Evolutionary conservation across 2,888 invertebrate genomes (phyloP), one percentile per base, ranked within the genome.

Genomic region (Pristionchus japonicus): DNA sequence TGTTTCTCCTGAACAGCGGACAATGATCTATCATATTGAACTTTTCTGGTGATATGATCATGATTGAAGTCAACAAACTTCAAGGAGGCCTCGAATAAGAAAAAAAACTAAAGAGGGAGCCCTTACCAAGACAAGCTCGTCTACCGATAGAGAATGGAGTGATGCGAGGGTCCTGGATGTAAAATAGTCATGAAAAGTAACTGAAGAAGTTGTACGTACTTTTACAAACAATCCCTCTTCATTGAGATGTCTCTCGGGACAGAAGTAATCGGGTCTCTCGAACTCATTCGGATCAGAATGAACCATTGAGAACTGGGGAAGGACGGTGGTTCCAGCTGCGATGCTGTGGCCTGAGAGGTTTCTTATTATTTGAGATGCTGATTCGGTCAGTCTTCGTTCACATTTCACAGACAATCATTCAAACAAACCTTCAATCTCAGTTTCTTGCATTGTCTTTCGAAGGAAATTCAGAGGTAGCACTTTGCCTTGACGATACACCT

Each of bases 161-260:
- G 27, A 67, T 67, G 64, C 64, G 64, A 9, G 64, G 64, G 31
- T 67, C 64, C 64, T 67, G 64, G 17, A 31, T 31, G 31, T 7
- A 4, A 67, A n/a, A 57, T 57, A 57, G 17, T 57, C n/a, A n/a
- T n/a, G n/a, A n/a, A n/a, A n/a, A n/a, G n/a, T n/a, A n/a, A n/a
- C n/a, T n/a, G n/a, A n/a, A n/a, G n/a, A n/a, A n/a, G n/a, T n/a
- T n/a, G n/a, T n/a, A 11, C 64, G 31, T 15, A 27, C 64, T 20
- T 31, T 67, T 9, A 67, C 27, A 31, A 67, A 31, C 1, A 27
- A 9, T 9, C 82, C 82, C 7, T 82, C 31, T 7, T 82, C 82
- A 82, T 82, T 82, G 6, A 82, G 20, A 40, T 83, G 83, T 52
- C 83, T 83, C 37, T 83, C 83, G 34, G 83, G 57, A 83, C 83